phyloP scores from a whole-genome alignment of 2,113 vertebrate species.

The Jacana jacana region DNA sequence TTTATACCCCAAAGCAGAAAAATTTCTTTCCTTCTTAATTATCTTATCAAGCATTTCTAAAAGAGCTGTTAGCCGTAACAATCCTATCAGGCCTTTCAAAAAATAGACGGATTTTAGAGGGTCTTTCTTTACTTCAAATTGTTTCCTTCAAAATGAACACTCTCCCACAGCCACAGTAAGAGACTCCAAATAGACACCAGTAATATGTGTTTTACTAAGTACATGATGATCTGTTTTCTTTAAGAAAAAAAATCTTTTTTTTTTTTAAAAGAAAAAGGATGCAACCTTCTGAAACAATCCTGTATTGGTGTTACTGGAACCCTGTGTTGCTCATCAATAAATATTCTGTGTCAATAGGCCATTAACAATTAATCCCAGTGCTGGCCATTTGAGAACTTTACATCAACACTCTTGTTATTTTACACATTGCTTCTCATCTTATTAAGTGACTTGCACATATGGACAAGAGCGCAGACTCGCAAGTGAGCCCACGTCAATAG shows the following conservation, averaged over 20 bases:
- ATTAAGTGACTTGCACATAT: conserved; percentile 64
- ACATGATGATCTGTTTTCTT: not conserved
- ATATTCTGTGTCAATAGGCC: conserved; percentile 68
- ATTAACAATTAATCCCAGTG: conserved; percentile 72
- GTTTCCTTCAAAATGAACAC: not conserved
- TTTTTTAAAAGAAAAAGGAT: not conserved
- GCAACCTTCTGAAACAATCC: not conserved
- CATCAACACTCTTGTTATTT: conserved; percentile 74
- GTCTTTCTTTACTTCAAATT: not conserved
- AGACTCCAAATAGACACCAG: not conserved
- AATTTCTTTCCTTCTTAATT: conserved; percentile 37
- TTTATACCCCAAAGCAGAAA: conserved; percentile 51
- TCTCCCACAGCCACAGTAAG: not conserved
- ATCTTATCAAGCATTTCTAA: not conserved
- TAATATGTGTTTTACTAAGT: not conserved
- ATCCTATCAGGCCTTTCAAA: not conserved
- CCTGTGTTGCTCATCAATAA: conserved; percentile 57
- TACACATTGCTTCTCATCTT: conserved; percentile 70
- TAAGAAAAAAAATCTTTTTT: no score
- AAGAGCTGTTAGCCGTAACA: not conserved
- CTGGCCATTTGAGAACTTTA: conserved; percentile 71
- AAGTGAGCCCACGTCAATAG: conserved; percentile 31
- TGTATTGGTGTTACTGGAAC: conserved; percentile 43
- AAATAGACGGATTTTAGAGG: not conserved
- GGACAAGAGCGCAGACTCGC: conserved; percentile 47